Conservation (phyloP, 1,140 invertebrate genomes). For the Leptopilina boulardi region DNA sequence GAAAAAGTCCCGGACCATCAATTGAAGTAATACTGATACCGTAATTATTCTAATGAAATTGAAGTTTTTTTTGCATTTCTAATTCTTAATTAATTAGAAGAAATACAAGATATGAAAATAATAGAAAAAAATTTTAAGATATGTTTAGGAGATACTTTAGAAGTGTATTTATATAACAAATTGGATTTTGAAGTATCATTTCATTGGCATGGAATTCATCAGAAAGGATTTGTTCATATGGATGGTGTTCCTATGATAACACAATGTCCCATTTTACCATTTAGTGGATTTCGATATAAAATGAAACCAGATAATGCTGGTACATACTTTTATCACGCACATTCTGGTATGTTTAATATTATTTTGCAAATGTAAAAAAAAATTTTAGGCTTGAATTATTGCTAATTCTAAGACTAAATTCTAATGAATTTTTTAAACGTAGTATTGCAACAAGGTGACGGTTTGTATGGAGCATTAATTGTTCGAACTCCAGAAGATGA, state of each 20-base stretch:
- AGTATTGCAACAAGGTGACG: slow-evolving; percentile 75
- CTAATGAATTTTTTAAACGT: slow-evolving; percentile 16
- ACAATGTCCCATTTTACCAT: slow-evolving; percentile 79
- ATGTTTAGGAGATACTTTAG: slow-evolving; percentile 83
- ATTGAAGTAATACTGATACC: slow-evolving; percentile 81
- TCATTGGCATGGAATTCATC: slow-evolving; percentile 72
- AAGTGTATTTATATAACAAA: slow-evolving; percentile 81
- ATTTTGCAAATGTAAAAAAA: too few relatives aligned
- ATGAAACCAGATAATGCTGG: slow-evolving; percentile 76
- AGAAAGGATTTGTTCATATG: slow-evolving; percentile 72
- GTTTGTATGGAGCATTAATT: slow-evolving; percentile 72
- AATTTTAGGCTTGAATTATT: too few relatives aligned
- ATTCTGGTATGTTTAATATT: slow-evolving; percentile 72
- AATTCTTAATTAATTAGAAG: too few relatives aligned
- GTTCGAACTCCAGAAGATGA: slow-evolving; percentile 67
- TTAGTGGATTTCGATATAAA: slow-evolving; percentile 76
- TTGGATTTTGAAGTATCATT: slow-evolving; percentile 61
- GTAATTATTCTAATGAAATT: not conserved
- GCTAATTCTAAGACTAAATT: too few relatives aligned
- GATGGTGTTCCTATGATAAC: slow-evolving; percentile 80
- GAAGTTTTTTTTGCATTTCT: not conserved
- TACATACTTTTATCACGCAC: slow-evolving; percentile 80
- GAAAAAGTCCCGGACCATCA: slow-evolving; percentile 89
- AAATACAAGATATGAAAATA: not conserved
- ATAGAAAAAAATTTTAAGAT: slow-evolving; percentile 74